Conservation (phyloP, 2,797 vertebrate species). For the Sebastes cheni region DNA sequence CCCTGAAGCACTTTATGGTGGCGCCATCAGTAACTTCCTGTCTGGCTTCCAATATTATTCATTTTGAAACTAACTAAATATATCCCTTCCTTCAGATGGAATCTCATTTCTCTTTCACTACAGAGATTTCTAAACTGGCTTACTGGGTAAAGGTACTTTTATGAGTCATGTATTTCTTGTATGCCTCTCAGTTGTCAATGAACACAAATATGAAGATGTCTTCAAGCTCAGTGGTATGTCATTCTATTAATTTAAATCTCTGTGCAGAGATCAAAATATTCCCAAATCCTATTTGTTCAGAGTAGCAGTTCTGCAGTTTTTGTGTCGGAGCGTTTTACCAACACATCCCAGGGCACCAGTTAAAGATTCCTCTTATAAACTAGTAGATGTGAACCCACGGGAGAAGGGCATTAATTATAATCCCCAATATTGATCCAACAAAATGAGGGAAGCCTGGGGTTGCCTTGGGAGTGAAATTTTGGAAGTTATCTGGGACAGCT, state of each 20-base stretch:
- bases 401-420: neutral
- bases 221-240: neutral
- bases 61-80: neutral
- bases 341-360: neutral
- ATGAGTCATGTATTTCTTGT: neutral
- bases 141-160: neutral
- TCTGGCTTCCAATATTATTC: neutral
- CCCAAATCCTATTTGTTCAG: conserved; percentile 7
- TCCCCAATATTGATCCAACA: neutral
- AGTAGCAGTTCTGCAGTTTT: neutral
- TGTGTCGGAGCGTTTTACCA: conserved; percentile 8
- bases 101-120: conserved; percentile 3
- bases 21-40: neutral
- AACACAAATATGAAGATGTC: conserved; percentile 2
- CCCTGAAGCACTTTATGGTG: no score
- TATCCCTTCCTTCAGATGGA: neutral
- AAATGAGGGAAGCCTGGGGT: neutral
- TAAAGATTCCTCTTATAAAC: conserved; percentile 4
- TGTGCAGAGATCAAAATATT: conserved; percentile 5
- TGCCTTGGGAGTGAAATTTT: neutral
- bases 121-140: conserved; percentile 1
- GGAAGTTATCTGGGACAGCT: neutral
- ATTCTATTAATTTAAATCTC: conserved; percentile 12
- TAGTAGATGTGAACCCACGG: neutral
- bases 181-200: neutral